Conservation (phyloP, 2,113 vertebrate species). For the Hippocampus mohnikei region DNA sequence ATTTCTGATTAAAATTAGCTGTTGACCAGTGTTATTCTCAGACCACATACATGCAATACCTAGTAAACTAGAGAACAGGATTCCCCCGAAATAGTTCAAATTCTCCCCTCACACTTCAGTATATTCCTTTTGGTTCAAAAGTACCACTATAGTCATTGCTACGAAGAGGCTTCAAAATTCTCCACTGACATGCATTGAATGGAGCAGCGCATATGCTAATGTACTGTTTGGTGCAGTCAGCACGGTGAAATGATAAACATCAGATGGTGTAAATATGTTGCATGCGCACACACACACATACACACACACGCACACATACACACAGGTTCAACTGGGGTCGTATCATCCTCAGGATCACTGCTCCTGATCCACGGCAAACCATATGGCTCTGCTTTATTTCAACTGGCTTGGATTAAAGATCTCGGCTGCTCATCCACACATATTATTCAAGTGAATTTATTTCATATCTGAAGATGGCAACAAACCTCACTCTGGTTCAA, state of each 20-base stretch:
- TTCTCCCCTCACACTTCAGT: too few relatives aligned
- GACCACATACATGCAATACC: too few relatives aligned
- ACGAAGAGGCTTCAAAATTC: not conserved
- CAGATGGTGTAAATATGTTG: conserved; percentile 51
- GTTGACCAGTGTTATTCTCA: too few relatives aligned
- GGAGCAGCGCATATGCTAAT: conserved; percentile 35
- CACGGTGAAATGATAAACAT: conserved; percentile 44
- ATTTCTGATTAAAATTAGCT: too few relatives aligned
- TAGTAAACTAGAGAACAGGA: too few relatives aligned
- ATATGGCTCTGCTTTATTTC: conserved; percentile 57
- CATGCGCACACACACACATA: conserved; percentile 24
- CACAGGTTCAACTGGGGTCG: conserved; percentile 48
- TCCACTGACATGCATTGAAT: not conserved
- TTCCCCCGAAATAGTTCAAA: too few relatives aligned
- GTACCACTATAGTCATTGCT: not conserved
- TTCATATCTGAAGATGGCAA: not conserved
- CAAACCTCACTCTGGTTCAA: not conserved
- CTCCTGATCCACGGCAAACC: conserved; percentile 57
- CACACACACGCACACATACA: conserved; percentile 16
- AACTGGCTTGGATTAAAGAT: conserved; percentile 46
- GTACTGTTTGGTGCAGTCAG: conserved; percentile 31
- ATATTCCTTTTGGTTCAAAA: not conserved
- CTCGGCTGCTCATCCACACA: not conserved
- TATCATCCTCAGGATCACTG: conserved; percentile 57
- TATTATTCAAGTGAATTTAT: not conserved